Conservation (phyloP, 2,888 invertebrate species). For the Cosmorhoe ocellata region DNA sequence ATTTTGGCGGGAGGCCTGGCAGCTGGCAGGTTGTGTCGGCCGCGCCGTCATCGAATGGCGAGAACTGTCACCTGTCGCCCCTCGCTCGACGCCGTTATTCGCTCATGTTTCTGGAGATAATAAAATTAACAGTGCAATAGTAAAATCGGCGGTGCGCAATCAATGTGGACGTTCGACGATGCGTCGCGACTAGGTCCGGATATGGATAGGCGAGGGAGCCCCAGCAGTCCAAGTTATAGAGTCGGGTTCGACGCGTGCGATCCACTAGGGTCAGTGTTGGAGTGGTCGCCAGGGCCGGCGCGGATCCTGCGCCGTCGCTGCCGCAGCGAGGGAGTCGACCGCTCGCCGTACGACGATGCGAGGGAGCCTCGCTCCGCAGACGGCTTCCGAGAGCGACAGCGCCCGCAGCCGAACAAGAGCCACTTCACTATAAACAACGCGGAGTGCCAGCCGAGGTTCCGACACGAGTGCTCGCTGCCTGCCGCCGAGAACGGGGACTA, state of each 20-base stretch:
- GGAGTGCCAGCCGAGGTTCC: conserved; percentile 53
- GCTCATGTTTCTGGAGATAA: conserved; percentile 62
- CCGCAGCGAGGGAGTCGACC: conserved; percentile 77
- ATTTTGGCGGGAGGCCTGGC: conserved; percentile 73
- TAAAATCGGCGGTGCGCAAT: conserved; percentile 62
- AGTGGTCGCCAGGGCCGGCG: conserved; percentile 69
- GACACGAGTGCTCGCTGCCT: conserved; percentile 68
- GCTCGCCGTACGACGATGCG: conserved; percentile 76
- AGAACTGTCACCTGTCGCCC: conserved; percentile 71
- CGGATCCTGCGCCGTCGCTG: conserved; percentile 75
- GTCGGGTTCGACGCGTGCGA: conserved; percentile 75
- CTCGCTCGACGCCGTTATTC: conserved; percentile 58
- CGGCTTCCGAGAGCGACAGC: conserved; percentile 47
- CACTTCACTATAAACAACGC: conserved; percentile 66
- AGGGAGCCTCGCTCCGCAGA: conserved; percentile 64
- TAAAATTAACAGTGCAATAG: conserved; percentile 74
- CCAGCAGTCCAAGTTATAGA: conserved; percentile 75
- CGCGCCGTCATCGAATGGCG: conserved; percentile 57
- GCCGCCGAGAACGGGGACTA: conserved; percentile 72
- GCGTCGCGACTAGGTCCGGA: conserved; percentile 67
- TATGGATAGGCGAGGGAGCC: conserved; percentile 76
- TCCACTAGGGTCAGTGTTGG: conserved; percentile 67
- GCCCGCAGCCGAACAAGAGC: conserved; percentile 63
- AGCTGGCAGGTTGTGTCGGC: conserved; percentile 49
- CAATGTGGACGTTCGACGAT: conserved; percentile 72